Conservation (phyloP, 2,797 vertebrate species). For the Aldrovandia affinis region DNA sequence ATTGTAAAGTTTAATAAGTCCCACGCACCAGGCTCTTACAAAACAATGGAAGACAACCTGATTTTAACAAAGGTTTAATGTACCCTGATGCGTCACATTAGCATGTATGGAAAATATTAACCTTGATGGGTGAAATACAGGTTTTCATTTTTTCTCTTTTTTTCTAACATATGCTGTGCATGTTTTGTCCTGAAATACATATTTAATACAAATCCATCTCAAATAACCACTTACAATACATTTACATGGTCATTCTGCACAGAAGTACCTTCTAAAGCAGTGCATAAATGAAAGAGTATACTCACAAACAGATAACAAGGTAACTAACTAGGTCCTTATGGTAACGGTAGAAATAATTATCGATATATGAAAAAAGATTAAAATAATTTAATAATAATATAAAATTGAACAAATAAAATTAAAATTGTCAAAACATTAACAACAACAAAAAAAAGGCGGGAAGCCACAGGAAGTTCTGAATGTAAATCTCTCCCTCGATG, state of each 20-base stretch:
- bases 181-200: neutral
- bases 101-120: conserved; percentile 2
- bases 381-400: conserved; percentile 7
- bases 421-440: neutral
- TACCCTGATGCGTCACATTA: conserved; percentile 30
- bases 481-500: neutral
- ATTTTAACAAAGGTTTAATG: conserved; percentile 2
- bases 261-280: neutral
- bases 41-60: neutral
- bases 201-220: neutral
- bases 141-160: neutral
- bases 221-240: neutral
- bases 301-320: neutral
- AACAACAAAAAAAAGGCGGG: neutral
- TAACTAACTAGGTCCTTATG: neutral
- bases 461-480: neutral
- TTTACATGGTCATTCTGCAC: neutral
- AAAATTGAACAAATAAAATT: neutral
- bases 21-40: neutral
- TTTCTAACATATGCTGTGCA: neutral
- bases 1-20: neutral
- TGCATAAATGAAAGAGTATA: neutral
- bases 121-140: conserved; percentile 18
- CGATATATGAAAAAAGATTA: neutral
- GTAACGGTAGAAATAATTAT: neutral